Conservation (phyloP, 2,797 vertebrate genomes). For the Macrochelys suwanniensis region DNA sequence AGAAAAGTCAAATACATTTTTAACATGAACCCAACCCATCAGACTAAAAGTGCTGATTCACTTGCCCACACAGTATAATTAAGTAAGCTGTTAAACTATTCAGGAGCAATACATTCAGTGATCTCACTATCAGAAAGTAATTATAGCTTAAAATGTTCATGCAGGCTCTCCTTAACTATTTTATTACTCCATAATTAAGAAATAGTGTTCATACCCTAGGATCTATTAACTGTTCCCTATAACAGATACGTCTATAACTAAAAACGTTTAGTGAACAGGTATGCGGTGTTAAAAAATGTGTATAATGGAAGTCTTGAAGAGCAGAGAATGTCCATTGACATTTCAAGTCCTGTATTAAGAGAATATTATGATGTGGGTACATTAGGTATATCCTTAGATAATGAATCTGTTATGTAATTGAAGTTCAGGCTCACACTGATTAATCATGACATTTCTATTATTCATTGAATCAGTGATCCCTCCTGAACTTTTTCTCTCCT, state of each 20-base stretch:
- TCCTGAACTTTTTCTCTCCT: constrained; percentile 40
- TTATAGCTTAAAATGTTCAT: constrained; percentile 38
- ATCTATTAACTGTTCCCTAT: constrained; percentile 33
- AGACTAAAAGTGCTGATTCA: constrained; percentile 59
- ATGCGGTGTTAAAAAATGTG: not conserved
- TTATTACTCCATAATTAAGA: constrained; percentile 24
- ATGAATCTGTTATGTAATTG: constrained; percentile 57
- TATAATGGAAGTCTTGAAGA: not conserved
- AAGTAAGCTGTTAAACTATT: constrained; percentile 62
- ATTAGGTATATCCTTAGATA: constrained; percentile 59
- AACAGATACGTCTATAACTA: not conserved
- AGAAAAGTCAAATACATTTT: constrained; percentile 51
- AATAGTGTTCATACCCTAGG: not conserved
- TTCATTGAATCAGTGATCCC: constrained; percentile 54
- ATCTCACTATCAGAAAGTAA: constrained; percentile 60
- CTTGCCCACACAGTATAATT: constrained; percentile 64
- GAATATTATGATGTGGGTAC: constrained; percentile 32
- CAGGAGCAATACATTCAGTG: constrained; percentile 55
- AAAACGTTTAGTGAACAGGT: not conserved
- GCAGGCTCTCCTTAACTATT: constrained; percentile 47
- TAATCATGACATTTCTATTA: constrained; percentile 67
- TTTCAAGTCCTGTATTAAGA: constrained; percentile 16
- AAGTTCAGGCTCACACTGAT: constrained; percentile 57
- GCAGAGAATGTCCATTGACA: not conserved
- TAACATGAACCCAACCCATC: constrained; percentile 36